Evolutionary conservation across 2,113 vertebrate genomes (phyloP).

Genomic region (Silurus meridionalis): DNA sequence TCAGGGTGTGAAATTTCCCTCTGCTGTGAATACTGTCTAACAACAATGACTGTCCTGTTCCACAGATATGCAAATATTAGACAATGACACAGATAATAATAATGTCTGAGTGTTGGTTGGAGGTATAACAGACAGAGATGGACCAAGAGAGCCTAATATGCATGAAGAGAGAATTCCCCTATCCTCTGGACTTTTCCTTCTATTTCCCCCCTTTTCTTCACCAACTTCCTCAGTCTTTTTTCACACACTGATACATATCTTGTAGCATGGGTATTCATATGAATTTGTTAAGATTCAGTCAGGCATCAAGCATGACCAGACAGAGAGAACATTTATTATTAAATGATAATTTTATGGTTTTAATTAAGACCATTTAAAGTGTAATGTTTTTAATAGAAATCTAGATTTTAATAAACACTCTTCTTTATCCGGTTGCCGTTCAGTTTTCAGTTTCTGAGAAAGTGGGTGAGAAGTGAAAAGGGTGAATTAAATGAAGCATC

Average conservation of each 20-base stretch:
- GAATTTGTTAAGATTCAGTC: neutral
- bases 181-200: neutral
- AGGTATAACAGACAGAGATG: neutral
- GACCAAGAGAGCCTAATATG: neutral
- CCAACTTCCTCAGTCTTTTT: neutral
- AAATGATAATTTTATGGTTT: neutral
- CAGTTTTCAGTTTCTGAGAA: neutral
- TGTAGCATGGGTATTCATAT: neutral
- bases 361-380: neutral
- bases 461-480: neutral
- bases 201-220: neutral
- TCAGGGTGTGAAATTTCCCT: neutral
- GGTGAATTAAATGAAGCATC: neutral
- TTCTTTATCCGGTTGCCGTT: neutral
- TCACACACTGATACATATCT: neutral
- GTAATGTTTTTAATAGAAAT: neutral
- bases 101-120: neutral
- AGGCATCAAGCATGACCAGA: neutral
- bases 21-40: neutral
- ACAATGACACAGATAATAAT: neutral
- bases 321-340: neutral
- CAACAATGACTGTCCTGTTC: slow-evolving; percentile 14
- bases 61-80: neutral
- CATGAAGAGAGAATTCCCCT: neutral
- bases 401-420: neutral